A percentile compares a stretch with the other conserved stretches of the same genome.
These are phyloP conservation scores for Poecile montanus DNA, from an alignment of 2,797 vertebrate genomes.

Conservation along the genomic window DNA sequence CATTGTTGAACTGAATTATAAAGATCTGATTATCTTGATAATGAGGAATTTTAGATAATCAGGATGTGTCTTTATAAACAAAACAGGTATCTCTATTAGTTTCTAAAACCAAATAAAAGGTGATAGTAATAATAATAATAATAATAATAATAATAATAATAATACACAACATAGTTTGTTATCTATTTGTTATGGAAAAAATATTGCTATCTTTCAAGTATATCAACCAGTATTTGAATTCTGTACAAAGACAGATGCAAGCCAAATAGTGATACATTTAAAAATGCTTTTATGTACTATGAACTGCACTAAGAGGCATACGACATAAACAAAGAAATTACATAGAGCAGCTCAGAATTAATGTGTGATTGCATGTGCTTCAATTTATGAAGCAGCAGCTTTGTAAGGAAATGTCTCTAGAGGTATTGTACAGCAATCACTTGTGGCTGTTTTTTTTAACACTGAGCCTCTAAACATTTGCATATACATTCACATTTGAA, in stretches of 20 bases:
- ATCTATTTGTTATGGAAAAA: not conserved
- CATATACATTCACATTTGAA: not conserved
- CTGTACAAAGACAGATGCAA: not conserved
- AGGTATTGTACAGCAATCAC: not conserved
- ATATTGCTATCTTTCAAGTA: not conserved
- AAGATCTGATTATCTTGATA: not conserved
- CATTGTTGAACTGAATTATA: not conserved
- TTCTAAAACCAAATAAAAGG: not conserved
- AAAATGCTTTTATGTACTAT: not conserved
- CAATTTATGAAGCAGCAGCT: conserved; percentile 24
- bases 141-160: not conserved
- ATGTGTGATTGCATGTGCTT: not conserved
- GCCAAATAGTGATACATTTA: not conserved
- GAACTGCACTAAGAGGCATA: not conserved
- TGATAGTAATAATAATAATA: not conserved
- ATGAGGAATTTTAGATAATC: not conserved
- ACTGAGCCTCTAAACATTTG: not conserved
- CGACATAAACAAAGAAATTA: not conserved
- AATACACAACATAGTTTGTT: not conserved
- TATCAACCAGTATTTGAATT: not conserved
- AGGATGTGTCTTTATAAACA: not conserved
- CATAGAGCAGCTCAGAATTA: not conserved
- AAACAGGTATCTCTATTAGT: not conserved
- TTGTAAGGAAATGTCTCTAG: not conserved
- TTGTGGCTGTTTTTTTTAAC: conserved; percentile 7